A percentile compares a stretch with the other conserved stretches of the same genome.
Evolutionary conservation across 2,797 vertebrate species (phyloP).

Genomic region (Nyctalus aviator): DNA sequence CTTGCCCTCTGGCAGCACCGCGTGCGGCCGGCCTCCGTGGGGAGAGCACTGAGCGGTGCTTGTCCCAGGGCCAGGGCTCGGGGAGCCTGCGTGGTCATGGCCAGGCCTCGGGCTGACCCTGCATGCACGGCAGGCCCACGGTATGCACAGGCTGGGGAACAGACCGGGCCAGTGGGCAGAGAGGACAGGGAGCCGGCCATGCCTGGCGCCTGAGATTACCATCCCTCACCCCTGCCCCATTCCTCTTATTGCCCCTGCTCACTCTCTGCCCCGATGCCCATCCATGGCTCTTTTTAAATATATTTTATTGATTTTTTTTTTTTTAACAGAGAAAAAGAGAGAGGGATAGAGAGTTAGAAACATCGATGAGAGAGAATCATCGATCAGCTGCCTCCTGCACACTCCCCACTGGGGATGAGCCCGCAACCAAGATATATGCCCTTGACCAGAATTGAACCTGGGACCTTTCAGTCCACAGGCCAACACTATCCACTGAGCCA

Average conservation of each 20-base stretch:
- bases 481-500: too few species aligned
- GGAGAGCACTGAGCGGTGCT: neutral
- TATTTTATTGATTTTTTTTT: too few species aligned
- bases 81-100: neutral
- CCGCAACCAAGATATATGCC: too few species aligned
- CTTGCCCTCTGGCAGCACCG: neutral
- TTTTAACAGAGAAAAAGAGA: too few species aligned
- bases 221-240: rapidly evolving
- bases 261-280: neutral
- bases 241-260: too few species aligned
- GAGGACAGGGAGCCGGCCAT: rapidly evolving
- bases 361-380: too few species aligned
- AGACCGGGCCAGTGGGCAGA: rapidly evolving
- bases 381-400: too few species aligned
- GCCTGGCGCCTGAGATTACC: neutral
- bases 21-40: neutral
- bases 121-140: rapidly evolving
- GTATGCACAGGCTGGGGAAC: neutral
- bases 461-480: too few species aligned
- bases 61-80: rapidly evolving
- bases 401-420: too few species aligned
- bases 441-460: too few species aligned
- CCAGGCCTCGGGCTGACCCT: neutral
- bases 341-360: too few species aligned
- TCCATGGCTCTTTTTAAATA: too few species aligned